Percentiles rank a stretch among this genome's conserved stretches.
These are phyloP conservation scores for Melanostoma mellinum DNA, from an alignment of 2,888 invertebrate species.

Conservation along the genomic window DNA sequence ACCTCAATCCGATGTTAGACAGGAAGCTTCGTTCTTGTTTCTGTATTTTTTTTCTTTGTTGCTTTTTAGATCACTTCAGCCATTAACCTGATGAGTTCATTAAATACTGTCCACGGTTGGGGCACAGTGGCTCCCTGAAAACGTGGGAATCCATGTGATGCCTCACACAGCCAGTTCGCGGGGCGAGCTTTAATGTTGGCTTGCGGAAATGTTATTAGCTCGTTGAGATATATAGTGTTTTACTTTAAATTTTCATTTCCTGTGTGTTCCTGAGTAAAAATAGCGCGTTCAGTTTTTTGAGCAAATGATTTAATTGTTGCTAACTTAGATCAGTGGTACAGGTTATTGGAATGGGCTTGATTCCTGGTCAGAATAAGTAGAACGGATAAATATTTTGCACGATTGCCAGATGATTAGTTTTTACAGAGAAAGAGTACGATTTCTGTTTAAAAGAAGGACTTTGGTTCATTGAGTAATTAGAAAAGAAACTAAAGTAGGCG, in stretches of 20 bases:
- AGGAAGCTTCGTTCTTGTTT: conserved; percentile 48
- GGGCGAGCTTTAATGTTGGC: conserved; percentile 56
- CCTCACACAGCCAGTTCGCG: conserved; percentile 30
- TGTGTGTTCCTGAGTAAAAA: conserved; percentile 23
- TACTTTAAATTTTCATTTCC: conserved; percentile 20
- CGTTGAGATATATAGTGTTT: conserved; percentile 21
- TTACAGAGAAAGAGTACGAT: no score
- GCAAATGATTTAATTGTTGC: no score
- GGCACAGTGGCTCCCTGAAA: conserved; percentile 64
- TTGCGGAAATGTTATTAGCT: conserved; percentile 67
- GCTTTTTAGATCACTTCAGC: conserved; percentile 54
- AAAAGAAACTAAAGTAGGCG: no score
- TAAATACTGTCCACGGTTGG: conserved; percentile 55
- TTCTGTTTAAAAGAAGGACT: no score
- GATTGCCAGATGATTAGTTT: no score
- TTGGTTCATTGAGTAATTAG: no score
- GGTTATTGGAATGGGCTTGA: no score
- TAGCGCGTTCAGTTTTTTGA: neutral
- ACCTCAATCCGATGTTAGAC: conserved; percentile 32
- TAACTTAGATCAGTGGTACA: no score
- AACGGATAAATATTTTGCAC: no score
- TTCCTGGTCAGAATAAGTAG: no score
- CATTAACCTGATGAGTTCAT: conserved; percentile 71
- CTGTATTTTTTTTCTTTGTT: conserved; percentile 5
- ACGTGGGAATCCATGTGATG: conserved; percentile 66